Conservation (phyloP, 2,888 invertebrate genomes). For the Spisula solida region DNA sequence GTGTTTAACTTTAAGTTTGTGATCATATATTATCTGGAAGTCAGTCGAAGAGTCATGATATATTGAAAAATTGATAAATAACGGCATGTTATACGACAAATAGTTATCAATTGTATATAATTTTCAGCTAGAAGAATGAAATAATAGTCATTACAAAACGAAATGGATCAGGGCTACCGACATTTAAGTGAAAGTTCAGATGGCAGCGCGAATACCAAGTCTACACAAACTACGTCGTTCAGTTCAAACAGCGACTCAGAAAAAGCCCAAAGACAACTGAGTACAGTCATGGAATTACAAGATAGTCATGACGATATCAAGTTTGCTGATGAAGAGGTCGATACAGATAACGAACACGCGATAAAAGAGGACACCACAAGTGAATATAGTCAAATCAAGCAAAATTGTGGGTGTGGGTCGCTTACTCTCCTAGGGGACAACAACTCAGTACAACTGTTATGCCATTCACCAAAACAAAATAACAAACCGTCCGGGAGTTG, state of each 20-base stretch:
- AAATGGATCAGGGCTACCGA: not conserved
- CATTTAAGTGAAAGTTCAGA: conserved; percentile 10
- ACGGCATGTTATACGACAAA: no score
- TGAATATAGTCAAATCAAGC: not conserved
- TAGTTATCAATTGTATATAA: no score
- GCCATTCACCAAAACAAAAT: not conserved
- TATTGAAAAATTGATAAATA: no score
- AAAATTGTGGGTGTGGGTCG: not conserved
- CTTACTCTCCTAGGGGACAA: no score
- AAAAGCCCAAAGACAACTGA: not conserved
- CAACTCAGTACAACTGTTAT: not conserved
- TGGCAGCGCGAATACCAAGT: no score
- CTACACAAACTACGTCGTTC: not conserved
- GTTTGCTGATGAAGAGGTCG: not conserved
- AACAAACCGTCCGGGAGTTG: not conserved
- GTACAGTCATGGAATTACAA: not conserved
- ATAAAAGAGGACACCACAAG: not conserved
- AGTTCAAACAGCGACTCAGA: not conserved
- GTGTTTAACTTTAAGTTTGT: no score
- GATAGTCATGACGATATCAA: not conserved
- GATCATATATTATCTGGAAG: no score
- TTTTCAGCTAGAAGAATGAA: not conserved
- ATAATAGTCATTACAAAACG: not conserved
- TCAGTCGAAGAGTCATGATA: no score
- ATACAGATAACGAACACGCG: not conserved